Conservation (phyloP, 2,888 invertebrate genomes). For the Xanthorhoe spadicearia region DNA sequence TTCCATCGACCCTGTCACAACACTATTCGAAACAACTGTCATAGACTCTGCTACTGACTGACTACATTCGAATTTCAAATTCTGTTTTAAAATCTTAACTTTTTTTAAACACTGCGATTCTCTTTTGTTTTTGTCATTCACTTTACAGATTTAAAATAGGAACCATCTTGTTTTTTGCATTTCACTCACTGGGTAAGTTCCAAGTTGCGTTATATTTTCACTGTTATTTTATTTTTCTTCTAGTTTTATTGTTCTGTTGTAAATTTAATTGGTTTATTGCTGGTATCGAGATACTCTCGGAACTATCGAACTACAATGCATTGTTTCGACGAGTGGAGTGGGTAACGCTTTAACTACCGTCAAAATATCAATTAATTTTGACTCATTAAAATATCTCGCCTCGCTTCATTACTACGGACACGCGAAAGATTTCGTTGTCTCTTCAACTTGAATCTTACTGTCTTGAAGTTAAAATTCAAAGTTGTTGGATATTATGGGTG, state of each 20-base stretch:
- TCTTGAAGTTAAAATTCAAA: slow-evolving; percentile 39
- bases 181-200: slow-evolving; percentile 3
- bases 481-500: slow-evolving; percentile 26
- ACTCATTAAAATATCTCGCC: slow-evolving; percentile 66
- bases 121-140: background rate
- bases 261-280: slow-evolving; percentile 28
- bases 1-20: background rate
- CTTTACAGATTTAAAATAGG: background rate
- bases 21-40: background rate
- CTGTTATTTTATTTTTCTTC: background rate
- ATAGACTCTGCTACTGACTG: too few relatives aligned
- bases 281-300: slow-evolving; percentile 36
- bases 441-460: slow-evolving; percentile 35
- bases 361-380: slow-evolving; percentile 74
- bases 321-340: slow-evolving; percentile 51
- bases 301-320: slow-evolving; percentile 33
- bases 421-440: slow-evolving; percentile 10
- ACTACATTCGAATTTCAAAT: slow-evolving; percentile 5
- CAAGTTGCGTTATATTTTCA: slow-evolving; percentile 1
- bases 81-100: background rate
- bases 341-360: slow-evolving; percentile 52
- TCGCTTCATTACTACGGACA: slow-evolving; percentile 43
- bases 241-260: slow-evolving; percentile 9
- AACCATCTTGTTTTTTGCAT: background rate
- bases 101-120: slow-evolving; percentile 11